Conservation (phyloP, 2,797 vertebrate species). For the Aselliscus stoliczkanus region DNA sequence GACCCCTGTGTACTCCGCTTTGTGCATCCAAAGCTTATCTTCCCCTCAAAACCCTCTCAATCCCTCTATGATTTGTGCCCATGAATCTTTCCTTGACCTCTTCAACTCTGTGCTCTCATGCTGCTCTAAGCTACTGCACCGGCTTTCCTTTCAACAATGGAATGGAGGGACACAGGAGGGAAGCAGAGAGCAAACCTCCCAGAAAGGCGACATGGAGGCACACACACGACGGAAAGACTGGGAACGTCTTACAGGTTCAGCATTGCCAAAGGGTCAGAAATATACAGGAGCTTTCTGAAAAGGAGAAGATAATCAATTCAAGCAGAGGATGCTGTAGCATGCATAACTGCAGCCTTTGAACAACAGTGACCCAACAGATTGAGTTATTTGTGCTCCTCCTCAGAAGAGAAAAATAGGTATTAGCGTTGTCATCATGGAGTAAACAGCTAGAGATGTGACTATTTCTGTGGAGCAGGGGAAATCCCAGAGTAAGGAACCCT, state of each 20-base stretch:
- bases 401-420: background rate
- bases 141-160: background rate
- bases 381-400: background rate
- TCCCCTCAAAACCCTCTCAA: background rate
- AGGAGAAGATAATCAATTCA: background rate
- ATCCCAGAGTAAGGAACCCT: background rate
- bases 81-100: constrained; percentile 44
- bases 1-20: background rate
- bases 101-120: background rate
- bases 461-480: background rate
- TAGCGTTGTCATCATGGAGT: background rate
- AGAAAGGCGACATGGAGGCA: background rate
- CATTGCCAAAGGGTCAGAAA: background rate
- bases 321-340: rapidly evolving
- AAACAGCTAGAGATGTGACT: background rate
- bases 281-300: background rate
- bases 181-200: background rate
- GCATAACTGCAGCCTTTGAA: background rate
- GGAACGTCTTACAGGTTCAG: background rate
- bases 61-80: background rate
- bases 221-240: rapidly evolving
- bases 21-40: constrained; percentile 23
- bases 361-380: background rate
- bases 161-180: too few relatives aligned
- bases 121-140: background rate